Base-by-base conservation (phyloP, 2,113 vertebrate genomes). In the Thermophis baileyi region DNA sequence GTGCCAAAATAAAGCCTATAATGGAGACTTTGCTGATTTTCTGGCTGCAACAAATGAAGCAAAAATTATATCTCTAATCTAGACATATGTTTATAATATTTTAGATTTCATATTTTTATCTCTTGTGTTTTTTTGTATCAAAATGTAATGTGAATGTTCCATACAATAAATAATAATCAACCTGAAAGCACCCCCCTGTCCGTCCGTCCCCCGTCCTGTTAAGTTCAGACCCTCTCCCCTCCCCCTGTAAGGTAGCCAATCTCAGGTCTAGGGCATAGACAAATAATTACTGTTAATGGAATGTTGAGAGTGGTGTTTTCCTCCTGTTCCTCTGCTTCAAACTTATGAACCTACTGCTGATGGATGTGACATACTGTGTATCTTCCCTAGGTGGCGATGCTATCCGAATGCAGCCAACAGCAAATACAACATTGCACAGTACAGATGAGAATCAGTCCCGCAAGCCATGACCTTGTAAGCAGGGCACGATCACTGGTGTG, bases 401-500 rank as follows among this genome's bases (percentile, higher is more conserved):
- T n/a, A 90, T 93, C 92, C 74, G n/a, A 0, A 90, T 90, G 92
- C 92, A 93, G 88, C 92, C 92, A 16, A 49, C 92, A 1, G 11
- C 53, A 54, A 60, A 54, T 16, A 4, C 87, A 46, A 20, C 92
- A 22, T n/a, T 44, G 24, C 88, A 90, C 46, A 60, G 24, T 5
- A 51, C 88, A 74, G 87, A 92, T 2, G 87, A 89, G 87, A 81
- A 30, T 10, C 88, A 11, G 88, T 2, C 22, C 10, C 7, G 3
- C 53, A 87, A 90, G 69, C 92, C 88, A 3, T 93, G 92, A 93
- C 60, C 74, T 27, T 5, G 92, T 93, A 60, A 93, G 92, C 47
- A 22, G 14, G 6, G 20, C 69, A 0, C 30, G 20, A 25, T 30
- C 47, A 5, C 12, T n/a, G 25, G 50, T 14, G 85, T 27, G 46